phyloP scores from a whole-genome alignment of 2,113 vertebrate species.

The Lepidothrix coronata region DNA sequence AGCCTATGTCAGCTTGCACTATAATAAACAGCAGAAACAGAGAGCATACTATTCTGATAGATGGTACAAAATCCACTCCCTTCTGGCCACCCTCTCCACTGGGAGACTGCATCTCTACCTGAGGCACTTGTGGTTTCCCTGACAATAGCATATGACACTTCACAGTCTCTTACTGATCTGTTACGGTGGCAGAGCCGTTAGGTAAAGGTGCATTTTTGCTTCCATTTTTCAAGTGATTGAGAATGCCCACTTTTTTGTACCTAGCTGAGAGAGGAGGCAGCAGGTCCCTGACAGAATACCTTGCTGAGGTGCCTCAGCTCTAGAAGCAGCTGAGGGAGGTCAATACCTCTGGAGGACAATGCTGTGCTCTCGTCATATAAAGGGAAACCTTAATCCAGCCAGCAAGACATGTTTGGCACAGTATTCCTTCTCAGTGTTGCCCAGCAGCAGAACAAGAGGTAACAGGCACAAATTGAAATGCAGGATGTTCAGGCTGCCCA shows the following conservation, averaged over 20 bases:
- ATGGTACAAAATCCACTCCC: not conserved
- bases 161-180: not conserved
- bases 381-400: not conserved
- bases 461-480: accelerated
- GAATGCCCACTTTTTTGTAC: not conserved
- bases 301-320: not conserved
- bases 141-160: not conserved
- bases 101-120: not conserved
- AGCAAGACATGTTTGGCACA: not conserved
- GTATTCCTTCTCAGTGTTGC: not conserved
- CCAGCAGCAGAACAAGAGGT: not conserved
- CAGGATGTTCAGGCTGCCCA: not conserved
- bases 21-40: not conserved
- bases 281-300: not conserved
- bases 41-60: not conserved
- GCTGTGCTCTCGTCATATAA: not conserved
- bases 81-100: not conserved
- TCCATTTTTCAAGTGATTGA: not conserved
- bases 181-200: not conserved
- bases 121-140: not conserved
- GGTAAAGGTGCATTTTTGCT: not conserved
- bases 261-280: not conserved
- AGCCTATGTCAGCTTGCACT: not conserved
- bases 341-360: not conserved
- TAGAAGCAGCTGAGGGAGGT: not conserved